Percentiles rank a stretch among this genome's conserved stretches.
Conservation (phyloP, 2,113 vertebrate genomes). For the Puffinus mauretanicus region DNA sequence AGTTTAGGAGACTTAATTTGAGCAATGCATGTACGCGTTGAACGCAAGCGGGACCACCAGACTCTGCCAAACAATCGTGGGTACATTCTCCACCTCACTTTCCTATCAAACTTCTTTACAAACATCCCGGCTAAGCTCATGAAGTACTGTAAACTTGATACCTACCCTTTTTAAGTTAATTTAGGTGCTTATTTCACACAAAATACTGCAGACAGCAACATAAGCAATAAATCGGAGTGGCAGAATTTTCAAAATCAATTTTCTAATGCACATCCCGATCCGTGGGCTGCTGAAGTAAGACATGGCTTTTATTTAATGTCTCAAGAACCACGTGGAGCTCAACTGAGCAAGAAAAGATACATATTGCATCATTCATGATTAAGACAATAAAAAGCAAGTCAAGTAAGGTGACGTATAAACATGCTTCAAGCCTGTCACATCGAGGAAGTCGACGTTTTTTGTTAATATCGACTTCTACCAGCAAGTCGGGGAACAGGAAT, state of each 20-base stretch:
- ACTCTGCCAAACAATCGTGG: not conserved
- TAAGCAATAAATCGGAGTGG: not conserved
- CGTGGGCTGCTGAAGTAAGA: conserved; percentile 17
- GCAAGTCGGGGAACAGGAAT: not conserved
- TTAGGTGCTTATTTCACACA: conserved; percentile 11
- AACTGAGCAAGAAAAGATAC: not conserved
- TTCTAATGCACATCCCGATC: not conserved
- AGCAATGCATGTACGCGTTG: not conserved
- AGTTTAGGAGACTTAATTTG: not conserved
- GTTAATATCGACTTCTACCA: not conserved
- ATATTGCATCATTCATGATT: conserved; percentile 27
- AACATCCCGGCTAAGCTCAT: not conserved
- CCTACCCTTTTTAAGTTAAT: not conserved
- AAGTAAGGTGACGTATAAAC: not conserved
- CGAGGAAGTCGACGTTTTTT: not conserved
- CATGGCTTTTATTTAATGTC: conserved; percentile 26
- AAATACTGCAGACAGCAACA: not conserved
- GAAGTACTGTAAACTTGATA: not conserved
- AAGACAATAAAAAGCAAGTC: conserved; percentile 48
- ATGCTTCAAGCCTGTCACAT: not conserved
- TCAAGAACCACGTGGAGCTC: not conserved
- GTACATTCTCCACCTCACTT: not conserved
- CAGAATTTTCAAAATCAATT: conserved; percentile 44
- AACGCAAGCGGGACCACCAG: fast-evolving
- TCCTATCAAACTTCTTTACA: not conserved